phyloP scores from a whole-genome alignment of 2,113 vertebrate genomes.

The Triplophysa rosa region DNA sequence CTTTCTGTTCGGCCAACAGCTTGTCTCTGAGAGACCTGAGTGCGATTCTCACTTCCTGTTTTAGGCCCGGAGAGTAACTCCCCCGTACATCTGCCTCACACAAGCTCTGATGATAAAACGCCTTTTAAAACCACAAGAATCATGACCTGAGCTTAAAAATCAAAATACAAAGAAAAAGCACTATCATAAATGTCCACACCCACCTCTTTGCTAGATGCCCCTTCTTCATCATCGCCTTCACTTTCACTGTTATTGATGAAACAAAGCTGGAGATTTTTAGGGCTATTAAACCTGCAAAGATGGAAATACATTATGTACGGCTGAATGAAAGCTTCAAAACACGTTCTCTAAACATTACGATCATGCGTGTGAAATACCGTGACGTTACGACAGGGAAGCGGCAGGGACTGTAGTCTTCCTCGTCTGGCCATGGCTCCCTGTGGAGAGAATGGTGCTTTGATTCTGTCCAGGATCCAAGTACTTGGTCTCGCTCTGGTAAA shows the following conservation, averaged over 20 bases:
- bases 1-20: slow-evolving; percentile 64
- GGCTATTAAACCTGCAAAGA: slow-evolving; percentile 54
- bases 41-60: slow-evolving; percentile 68
- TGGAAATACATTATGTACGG: not conserved
- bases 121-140: not conserved
- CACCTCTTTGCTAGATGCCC: slow-evolving; percentile 45
- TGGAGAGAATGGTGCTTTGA: slow-evolving; percentile 36
- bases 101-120: slow-evolving; percentile 56
- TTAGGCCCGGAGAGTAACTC: slow-evolving; percentile 61
- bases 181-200: not conserved
- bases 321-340: not conserved
- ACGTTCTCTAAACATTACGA: not conserved
- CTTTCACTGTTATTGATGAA: slow-evolving; percentile 63
- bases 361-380: slow-evolving; percentile 42
- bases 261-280: slow-evolving; percentile 62
- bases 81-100: slow-evolving; percentile 47
- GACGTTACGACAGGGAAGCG: slow-evolving; percentile 50
- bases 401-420: slow-evolving; percentile 30
- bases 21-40: slow-evolving; percentile 69
- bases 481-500: slow-evolving; percentile 33
- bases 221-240: slow-evolving; percentile 56
- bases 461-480: slow-evolving; percentile 37
- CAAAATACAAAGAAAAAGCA: not conserved
- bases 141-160: not conserved
- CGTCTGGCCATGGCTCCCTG: slow-evolving; percentile 35